A percentile compares a stretch with the other conserved stretches of the same genome.
Conservation (phyloP, 2,113 vertebrate species). For the Grammomys surdaster region DNA sequence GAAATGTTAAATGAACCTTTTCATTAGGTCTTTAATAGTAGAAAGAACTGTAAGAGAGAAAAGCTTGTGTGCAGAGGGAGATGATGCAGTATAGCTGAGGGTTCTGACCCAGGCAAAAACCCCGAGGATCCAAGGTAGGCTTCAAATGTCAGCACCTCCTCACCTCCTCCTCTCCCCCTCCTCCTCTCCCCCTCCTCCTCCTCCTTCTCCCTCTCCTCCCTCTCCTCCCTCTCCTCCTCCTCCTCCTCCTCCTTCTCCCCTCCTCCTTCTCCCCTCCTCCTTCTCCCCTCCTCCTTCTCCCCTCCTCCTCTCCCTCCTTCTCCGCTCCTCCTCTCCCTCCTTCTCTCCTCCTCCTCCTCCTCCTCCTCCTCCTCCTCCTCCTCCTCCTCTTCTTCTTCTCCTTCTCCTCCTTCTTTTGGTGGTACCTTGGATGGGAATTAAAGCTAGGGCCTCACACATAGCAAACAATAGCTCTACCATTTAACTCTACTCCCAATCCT, state of each 20-base stretch:
- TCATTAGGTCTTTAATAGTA: background rate
- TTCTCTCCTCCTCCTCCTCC: background rate
- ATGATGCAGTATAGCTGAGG: background rate
- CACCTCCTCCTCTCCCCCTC: background rate
- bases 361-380: no score
- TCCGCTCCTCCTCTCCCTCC: background rate
- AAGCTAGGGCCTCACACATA: background rate
- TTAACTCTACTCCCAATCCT: background rate
- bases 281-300: background rate
- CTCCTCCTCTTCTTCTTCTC: background rate
- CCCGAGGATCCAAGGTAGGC: background rate
- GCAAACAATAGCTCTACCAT: background rate
- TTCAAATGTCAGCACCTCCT: background rate
- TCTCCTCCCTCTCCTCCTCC: background rate
- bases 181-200: background rate
- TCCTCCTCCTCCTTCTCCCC: no score
- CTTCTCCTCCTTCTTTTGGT: background rate
- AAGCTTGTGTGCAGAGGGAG: background rate
- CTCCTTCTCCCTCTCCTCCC: background rate
- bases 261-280: no score
- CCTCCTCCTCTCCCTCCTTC: background rate
- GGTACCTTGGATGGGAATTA: background rate
- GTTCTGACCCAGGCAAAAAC: background rate
- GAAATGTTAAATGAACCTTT: background rate
- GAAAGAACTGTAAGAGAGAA: slow-evolving; percentile 1